Conservation (phyloP, 2,888 invertebrate genomes). For the Rhimphoctona megacephalus region DNA sequence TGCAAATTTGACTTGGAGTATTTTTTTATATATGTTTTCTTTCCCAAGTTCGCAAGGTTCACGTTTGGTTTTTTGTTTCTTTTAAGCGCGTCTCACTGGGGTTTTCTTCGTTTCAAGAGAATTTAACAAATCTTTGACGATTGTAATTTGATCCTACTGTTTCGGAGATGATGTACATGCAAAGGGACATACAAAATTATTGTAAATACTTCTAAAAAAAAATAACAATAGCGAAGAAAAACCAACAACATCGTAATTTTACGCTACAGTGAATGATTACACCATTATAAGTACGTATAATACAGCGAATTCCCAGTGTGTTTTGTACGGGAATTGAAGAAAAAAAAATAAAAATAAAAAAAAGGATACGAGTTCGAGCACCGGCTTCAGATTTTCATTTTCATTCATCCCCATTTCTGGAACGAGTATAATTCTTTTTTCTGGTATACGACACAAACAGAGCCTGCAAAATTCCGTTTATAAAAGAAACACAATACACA, state of each 20-base stretch:
- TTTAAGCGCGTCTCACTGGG: conserved; percentile 20
- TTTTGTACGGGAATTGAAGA: conserved; percentile 17
- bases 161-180: conserved; percentile 37
- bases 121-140: conserved; percentile 53
- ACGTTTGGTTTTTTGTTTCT: neutral
- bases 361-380: conserved; percentile 47
- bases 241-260: conserved; percentile 29
- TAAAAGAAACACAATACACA: conserved; percentile 63
- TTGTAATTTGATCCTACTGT: conserved; percentile 34
- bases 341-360: conserved; percentile 14
- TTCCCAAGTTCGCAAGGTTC: conserved; percentile 26
- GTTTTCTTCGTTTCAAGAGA: conserved; percentile 18
- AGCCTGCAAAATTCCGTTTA: conserved; percentile 37
- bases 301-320: conserved; percentile 1
- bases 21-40: conserved; percentile 17
- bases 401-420: conserved; percentile 2
- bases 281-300: conserved; percentile 42
- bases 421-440: conserved; percentile 9
- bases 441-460: conserved; percentile 10
- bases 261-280: conserved; percentile 44
- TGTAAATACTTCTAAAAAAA: conserved; percentile 47
- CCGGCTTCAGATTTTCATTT: conserved; percentile 21
- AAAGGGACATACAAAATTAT: conserved; percentile 40
- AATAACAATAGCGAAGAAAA: conserved; percentile 25
- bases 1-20: conserved; percentile 73